Percentiles rank a stretch among this genome's conserved stretches.
Evolutionary conservation across 2,113 vertebrate species (phyloP).

Genomic region (Ceyx margarethae): DNA sequence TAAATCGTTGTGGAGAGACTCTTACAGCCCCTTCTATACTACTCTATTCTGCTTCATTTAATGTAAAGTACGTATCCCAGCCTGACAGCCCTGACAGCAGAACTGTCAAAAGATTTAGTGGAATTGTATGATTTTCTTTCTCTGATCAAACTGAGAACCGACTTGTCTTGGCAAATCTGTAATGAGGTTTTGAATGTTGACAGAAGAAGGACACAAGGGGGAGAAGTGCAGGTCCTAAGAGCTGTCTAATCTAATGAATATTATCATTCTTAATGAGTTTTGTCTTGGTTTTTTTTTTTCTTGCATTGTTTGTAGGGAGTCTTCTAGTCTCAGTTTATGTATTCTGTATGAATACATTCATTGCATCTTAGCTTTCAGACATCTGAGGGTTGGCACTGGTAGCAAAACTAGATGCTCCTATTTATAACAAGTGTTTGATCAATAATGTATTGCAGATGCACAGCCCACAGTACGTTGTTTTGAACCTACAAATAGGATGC

Average conservation of each 20-base stretch:
- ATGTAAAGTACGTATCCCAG: background rate
- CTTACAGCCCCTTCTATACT: background rate
- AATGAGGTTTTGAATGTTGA: slow-evolving; percentile 12
- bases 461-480: background rate
- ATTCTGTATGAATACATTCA: background rate
- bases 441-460: slow-evolving; percentile 48
- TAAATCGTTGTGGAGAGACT: background rate
- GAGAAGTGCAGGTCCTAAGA: background rate
- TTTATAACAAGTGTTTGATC: slow-evolving; percentile 56
- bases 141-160: slow-evolving; percentile 27
- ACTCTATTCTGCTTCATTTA: slow-evolving; percentile 28
- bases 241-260: background rate
- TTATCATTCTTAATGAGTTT: background rate
- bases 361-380: background rate
- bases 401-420: slow-evolving; percentile 6
- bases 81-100: slow-evolving; percentile 39
- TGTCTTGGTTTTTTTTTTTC: background rate
- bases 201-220: background rate
- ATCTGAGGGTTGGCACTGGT: slow-evolving; percentile 6
- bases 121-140: slow-evolving; percentile 6
- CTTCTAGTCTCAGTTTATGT: background rate
- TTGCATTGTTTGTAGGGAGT: background rate
- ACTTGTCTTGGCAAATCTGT: slow-evolving; percentile 40
- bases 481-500: background rate
- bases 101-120: slow-evolving; percentile 37